Base-by-base conservation (phyloP, 2,113 vertebrate species). In the Lepus europaeus region DNA sequence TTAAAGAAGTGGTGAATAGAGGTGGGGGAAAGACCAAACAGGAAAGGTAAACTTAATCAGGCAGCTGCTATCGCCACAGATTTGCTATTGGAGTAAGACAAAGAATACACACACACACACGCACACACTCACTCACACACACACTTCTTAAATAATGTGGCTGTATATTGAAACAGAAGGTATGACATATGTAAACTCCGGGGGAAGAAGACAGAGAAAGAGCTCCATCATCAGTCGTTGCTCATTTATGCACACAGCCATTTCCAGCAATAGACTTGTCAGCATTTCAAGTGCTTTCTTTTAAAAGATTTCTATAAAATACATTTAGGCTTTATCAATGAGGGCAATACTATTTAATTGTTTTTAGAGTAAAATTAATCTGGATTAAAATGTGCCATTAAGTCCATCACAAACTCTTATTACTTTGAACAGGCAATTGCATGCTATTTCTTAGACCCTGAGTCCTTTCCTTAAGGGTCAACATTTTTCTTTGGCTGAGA, bases 301-400 rank as follows among this genome's bases (percentile, higher is more conserved):
- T 33, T 82, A 22, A 95, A 93, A 74, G 39, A 59, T 81, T 87
- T 64, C 70, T 25, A 39, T 86, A 89, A 93, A 53, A 39, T 56
- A 83, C 27, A 39, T 56, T 95, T 93, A 89, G 59, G 22, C 17
- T 8, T 13, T 70, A 78, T 63, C 87, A 89, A 7, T 61, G 77
- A 45, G 39, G 89, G 3, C n/a, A 93, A 83, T 89, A 16, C 33
- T 68, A 6, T n/a, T 63, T 88, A 89, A 56, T 90, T 87, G 59
- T 82, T 90, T 95, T 92, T 64, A 87, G 19, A 87, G 45, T 90
- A 87, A 90, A 92, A 84, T 72, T 81, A 93, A 81, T 87, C 82
- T 87, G 82, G 45, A 45, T 61, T 78, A 93, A 94, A 86, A 73
- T 85, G 79, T 90, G n/a, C 29, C 76, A 84, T 16, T 66, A 85